Base-by-base conservation (phyloP, 2,113 vertebrate species). In the Burhinus bistriatus region DNA sequence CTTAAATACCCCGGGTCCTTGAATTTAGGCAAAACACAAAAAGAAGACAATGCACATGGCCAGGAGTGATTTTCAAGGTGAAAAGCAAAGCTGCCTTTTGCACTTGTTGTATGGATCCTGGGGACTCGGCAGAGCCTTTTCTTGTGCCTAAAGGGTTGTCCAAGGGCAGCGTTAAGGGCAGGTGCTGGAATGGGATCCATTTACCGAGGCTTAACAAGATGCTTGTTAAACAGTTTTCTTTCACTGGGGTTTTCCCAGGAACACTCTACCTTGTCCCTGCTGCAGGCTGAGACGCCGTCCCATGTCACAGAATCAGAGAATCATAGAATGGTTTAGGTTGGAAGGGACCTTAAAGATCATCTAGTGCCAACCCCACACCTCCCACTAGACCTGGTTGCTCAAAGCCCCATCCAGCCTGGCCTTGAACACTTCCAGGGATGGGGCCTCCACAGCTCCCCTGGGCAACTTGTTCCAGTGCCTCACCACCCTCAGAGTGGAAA, bases 121-220 rank as follows among this genome's bases (percentile, higher is more conserved):
- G n/a, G 13, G 44, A 61, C 22, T 14, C 4, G 1, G 12, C 0
- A 0, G n/a, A 55, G 40, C 22, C 19, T 83, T 69, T 36, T n/a
- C 44, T 47, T 30, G 61, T 69, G 45, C 57, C 1, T 49, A 78
- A 59, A 62, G 15, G 15, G 25, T 11, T 10, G 6, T 81, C 55
- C 0, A 1, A 70, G 62, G 55, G 49, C 61, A 47, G 36, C 1
- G 3, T 32, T 69, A 51, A 36, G 30, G 42, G 6, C 51, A 40
- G 12, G 6, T 27, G 34, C 21, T 62, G 42, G 30, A 73, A 73
- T 10, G 9, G 12, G 16, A 49, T 58, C 3, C 3, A 59, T 47
- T 71, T 71, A 58, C 16, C 0, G 0, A 21, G 13, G 23, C 42
- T 92, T 89, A 55, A 38, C 26, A 77, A 34, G 9, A 9, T 73